phyloP scores from a whole-genome alignment of 2,888 invertebrate species.

The Galerucella nymphaeae region DNA sequence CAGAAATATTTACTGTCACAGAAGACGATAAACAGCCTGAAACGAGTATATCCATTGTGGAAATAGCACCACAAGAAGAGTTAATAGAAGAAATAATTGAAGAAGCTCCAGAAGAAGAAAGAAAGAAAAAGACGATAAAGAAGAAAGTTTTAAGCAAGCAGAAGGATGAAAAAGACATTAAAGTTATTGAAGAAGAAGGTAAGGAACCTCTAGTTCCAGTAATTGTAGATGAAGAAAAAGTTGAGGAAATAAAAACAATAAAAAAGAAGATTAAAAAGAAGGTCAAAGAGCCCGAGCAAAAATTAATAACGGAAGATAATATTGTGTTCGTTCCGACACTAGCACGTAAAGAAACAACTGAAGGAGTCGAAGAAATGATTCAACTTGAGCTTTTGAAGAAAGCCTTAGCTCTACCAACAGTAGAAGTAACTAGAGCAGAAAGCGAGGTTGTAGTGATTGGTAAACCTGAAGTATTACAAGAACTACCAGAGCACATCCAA shows the following conservation, averaged over 20 bases:
- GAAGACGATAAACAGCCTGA: slow-evolving; percentile 55
- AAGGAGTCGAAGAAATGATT: slow-evolving; percentile 55
- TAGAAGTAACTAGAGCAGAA: slow-evolving; percentile 32
- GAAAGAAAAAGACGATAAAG: slow-evolving; percentile 60
- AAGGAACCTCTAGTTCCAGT: slow-evolving; percentile 54
- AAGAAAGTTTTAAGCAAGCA: slow-evolving; percentile 63
- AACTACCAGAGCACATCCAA: slow-evolving; percentile 43
- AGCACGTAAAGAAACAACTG: slow-evolving; percentile 53
- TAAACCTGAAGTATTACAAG: slow-evolving; percentile 49
- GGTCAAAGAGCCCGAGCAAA: slow-evolving; percentile 45
- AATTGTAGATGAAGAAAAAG: slow-evolving; percentile 37
- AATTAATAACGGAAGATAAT: slow-evolving; percentile 51
- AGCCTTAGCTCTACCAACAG: slow-evolving; percentile 49
- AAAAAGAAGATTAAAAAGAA: slow-evolving; percentile 39
- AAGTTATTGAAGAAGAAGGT: slow-evolving; percentile 49
- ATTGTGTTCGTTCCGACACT: slow-evolving; percentile 55
- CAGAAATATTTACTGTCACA: slow-evolving; percentile 59
- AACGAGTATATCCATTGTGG: slow-evolving; percentile 51
- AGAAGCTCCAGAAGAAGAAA: slow-evolving; percentile 50
- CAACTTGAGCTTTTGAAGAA: slow-evolving; percentile 57
- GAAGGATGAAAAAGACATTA: slow-evolving; percentile 59
- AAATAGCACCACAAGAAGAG: slow-evolving; percentile 56
- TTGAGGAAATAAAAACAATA: slow-evolving; percentile 18
- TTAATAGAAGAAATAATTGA: slow-evolving; percentile 44
- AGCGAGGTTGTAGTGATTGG: slow-evolving; percentile 55